Conservation (phyloP, 2,797 vertebrate species). For the Tapera naevia region DNA sequence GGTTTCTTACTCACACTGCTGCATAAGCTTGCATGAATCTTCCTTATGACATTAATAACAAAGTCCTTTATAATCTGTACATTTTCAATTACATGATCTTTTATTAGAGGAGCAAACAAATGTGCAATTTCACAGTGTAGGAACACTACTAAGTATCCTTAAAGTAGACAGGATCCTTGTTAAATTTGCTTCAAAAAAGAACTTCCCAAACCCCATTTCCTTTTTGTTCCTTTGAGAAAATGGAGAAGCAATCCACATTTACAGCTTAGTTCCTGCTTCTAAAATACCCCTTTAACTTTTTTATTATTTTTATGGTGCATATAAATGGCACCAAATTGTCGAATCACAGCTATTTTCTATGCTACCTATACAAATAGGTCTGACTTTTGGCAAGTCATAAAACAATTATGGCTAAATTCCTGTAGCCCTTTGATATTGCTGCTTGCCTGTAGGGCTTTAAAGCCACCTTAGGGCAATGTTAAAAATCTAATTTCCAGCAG, state of each 20-base stretch:
- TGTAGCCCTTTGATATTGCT: constrained; percentile 81
- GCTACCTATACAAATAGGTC: constrained; percentile 87
- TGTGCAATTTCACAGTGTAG: not conserved
- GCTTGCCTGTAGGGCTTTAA: constrained; percentile 73
- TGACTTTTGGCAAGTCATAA: constrained; percentile 88
- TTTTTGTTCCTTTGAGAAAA: constrained; percentile 86
- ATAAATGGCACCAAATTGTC: constrained; percentile 86
- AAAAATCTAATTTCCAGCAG: constrained; percentile 62
- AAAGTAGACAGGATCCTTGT: constrained; percentile 77
- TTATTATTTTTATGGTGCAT: constrained; percentile 82
- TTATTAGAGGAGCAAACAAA: not conserved
- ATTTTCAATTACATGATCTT: not conserved
- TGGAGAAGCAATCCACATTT: constrained; percentile 85
- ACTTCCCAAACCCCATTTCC: constrained; percentile 76
- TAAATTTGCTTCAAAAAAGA: constrained; percentile 85
- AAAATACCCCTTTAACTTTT: constrained; percentile 78
- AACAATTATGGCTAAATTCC: constrained; percentile 88
- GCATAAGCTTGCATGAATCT: not conserved
- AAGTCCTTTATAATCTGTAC: not conserved
- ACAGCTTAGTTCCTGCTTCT: constrained; percentile 92
- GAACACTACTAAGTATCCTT: constrained; percentile 56
- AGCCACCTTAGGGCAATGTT: constrained; percentile 60
- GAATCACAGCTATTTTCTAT: constrained; percentile 85
- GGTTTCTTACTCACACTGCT: not conserved
- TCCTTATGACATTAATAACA: not conserved